Evolutionary conservation across 2,888 invertebrate genomes (phyloP).

Genomic region (Smittia aterrima): DNA sequence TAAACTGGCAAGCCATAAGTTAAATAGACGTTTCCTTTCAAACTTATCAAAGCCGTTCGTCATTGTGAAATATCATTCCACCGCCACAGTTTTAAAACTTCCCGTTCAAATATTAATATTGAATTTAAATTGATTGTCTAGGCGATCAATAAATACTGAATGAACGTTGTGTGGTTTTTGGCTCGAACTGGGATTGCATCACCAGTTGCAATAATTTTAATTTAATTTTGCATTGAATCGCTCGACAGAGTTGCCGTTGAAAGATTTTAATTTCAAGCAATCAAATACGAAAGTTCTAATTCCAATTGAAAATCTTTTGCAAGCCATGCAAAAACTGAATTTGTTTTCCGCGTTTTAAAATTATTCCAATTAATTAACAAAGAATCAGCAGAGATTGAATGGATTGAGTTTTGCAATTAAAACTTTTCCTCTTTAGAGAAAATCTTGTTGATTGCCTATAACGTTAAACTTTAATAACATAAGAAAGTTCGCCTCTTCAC

Average conservation of each 20-base stretch:
- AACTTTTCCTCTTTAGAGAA: conserved; percentile 22
- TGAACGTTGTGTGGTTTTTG: not conserved
- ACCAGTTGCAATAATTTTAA: not conserved
- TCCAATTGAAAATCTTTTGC: too few species aligned
- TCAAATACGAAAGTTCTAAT: too few species aligned
- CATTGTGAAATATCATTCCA: not conserved
- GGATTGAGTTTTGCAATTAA: conserved; percentile 32
- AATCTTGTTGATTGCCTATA: not conserved
- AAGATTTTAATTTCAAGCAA: too few species aligned
- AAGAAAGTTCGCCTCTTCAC: not conserved
- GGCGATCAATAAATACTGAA: not conserved
- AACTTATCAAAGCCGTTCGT: not conserved
- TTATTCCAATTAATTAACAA: conserved; percentile 28
- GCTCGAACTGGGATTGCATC: not conserved
- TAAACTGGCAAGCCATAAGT: conserved; percentile 18
- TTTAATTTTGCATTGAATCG: too few species aligned
- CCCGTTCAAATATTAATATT: not conserved
- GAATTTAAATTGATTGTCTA: conserved; percentile 4
- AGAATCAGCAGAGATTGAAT: conserved; percentile 15
- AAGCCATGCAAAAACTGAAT: too few species aligned
- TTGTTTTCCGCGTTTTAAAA: too few species aligned
- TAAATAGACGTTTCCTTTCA: conserved; percentile 35
- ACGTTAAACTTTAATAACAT: conserved; percentile 15
- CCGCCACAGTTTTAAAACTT: not conserved
- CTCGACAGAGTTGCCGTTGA: too few species aligned